Evolutionary conservation across 2,888 invertebrate genomes (phyloP).

Genomic region (Rhagophthalmus giganteus): DNA sequence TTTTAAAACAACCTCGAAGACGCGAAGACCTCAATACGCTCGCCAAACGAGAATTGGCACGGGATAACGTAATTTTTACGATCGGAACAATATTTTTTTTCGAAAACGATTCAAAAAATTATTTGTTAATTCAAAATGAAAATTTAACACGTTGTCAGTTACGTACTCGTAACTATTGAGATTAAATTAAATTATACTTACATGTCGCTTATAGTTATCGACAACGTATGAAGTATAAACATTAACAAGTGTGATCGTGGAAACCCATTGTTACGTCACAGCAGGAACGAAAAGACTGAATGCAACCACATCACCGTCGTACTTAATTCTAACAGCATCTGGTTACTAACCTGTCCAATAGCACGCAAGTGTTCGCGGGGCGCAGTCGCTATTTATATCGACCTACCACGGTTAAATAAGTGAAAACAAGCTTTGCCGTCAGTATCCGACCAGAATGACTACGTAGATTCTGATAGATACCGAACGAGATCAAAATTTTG

Average conservation of each 20-base stretch:
- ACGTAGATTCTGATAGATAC: constrained; percentile 5
- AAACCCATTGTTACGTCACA: constrained; percentile 40
- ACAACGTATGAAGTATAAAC: constrained; percentile 5
- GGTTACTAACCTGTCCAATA: constrained; percentile 43
- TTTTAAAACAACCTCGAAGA: no score
- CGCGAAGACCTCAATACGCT: no score
- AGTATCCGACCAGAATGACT: constrained; percentile 46
- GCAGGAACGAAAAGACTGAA: constrained; percentile 36
- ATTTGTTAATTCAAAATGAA: no score
- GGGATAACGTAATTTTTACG: no score
- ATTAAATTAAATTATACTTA: no score
- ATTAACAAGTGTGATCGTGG: constrained; percentile 22
- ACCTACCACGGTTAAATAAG: constrained; percentile 38
- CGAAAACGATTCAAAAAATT: no score
- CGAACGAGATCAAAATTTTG: constrained; percentile 29
- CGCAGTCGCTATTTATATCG: constrained; percentile 46
- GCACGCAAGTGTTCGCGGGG: constrained; percentile 39
- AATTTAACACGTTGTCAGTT: no score
- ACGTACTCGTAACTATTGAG: no score
- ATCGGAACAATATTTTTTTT: no score
- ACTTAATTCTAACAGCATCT: constrained; percentile 38
- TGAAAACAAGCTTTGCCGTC: constrained; percentile 40
- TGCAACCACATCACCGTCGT: constrained; percentile 30
- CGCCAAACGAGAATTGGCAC: no score
- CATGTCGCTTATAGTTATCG: no score